Base-by-base conservation (phyloP, 2,888 invertebrate genomes). In the Melolontha melolontha region DNA sequence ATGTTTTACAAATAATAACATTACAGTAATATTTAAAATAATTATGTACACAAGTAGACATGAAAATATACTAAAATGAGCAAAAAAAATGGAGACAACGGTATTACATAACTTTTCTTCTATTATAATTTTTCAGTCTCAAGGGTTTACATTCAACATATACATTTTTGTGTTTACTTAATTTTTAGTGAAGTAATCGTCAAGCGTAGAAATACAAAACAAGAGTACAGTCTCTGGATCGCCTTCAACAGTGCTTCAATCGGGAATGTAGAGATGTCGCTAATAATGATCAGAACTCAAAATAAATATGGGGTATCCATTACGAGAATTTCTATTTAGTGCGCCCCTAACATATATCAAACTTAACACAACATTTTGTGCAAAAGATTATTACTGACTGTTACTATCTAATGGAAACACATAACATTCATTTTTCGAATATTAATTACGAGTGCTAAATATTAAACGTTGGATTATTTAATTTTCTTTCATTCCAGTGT, bases 81-180 rank as follows among this genome's bases (percentile, higher is more conserved):
- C 29, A 65, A 65, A 50, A 64, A n/a, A 52, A n/a, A 54, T 27
- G 17, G 44, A 54, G 34, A 52, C 42, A 65, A 54, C 54, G 54
- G 8, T 16, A 42, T 27, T 42, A 44, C 1, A 12, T 22, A 42
- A 12, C 40, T 8, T 57, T 57, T 57, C 22, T 57, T 57, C 34
- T 27, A 34, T 10, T 22, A 65, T 39, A 54, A 44, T 54, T 65
- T 22, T 54, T 65, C 65, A 65, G 65, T 65, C 65, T 65, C 65
- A 65, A 65, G 65, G 65, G 65, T 65, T 65, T 17, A 65, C 65
- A 65, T 54, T 54, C 42, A 65, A 44, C 52, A 22, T 40, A 52
- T 44, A 65, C 27, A 41, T 11, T 65, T 42, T 51, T 34, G 6
- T 34, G 6, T 34, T 34, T 42, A 57, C 12, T 42, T 12, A 42